Conservation (phyloP, 2,797 vertebrate species). For the Apogon hyalosoma region DNA sequence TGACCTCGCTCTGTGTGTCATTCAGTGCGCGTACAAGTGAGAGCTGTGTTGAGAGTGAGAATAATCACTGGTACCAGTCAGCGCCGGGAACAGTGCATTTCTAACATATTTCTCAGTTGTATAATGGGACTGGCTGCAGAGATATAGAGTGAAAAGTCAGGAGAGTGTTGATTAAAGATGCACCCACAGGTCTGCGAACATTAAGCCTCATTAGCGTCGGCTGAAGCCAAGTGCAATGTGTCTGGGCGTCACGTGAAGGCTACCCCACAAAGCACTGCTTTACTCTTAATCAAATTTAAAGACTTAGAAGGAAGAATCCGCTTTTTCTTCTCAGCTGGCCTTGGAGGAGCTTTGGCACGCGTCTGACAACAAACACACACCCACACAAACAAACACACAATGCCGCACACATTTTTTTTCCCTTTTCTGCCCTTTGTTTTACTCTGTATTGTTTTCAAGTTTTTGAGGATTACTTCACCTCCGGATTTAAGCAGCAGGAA, state of each 20-base stretch:
- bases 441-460: conserved; percentile 27
- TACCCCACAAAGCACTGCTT: conserved; percentile 57
- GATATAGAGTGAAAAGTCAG: conserved; percentile 6
- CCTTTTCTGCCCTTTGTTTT: conserved; percentile 31
- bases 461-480: conserved; percentile 47
- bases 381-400: conserved; percentile 45
- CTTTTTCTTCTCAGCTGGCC: conserved; percentile 62
- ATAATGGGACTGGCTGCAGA: conserved; percentile 19
- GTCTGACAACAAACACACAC: conserved; percentile 52
- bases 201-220: conserved; percentile 71
- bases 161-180: conserved; percentile 24
- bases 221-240: conserved; percentile 73
- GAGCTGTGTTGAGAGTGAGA: conserved; percentile 4
- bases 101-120: conserved; percentile 16
- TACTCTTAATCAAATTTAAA: conserved; percentile 75
- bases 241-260: conserved; percentile 77
- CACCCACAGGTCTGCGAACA: conserved; percentile 37
- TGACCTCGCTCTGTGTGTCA: conserved; percentile 54
- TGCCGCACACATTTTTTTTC: not conserved
- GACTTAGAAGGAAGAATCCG: conserved; percentile 74
- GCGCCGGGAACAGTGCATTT: conserved; percentile 32
- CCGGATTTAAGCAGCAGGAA: conserved; percentile 33
- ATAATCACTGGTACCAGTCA: conserved; percentile 25
- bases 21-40: not conserved
- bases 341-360: conserved; percentile 34